These are phyloP conservation scores for Lepus townsendii DNA, from an alignment of 2,797 vertebrate species.

Conservation along the genomic window DNA sequence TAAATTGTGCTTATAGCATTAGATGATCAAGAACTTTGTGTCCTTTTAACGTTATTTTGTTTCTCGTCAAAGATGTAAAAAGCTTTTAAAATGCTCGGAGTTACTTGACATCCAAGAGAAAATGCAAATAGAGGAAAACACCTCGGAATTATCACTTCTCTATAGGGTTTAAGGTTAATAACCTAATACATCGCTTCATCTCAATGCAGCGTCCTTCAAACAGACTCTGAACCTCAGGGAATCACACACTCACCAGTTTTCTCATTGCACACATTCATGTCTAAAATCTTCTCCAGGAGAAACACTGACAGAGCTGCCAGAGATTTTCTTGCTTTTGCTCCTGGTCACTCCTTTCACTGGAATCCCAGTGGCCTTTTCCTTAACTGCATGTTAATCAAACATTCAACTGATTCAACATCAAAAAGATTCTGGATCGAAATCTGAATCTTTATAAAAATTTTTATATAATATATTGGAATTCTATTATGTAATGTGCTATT, in stretches of 20 bases:
- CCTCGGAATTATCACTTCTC: conserved; percentile 62
- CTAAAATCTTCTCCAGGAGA: conserved; percentile 17
- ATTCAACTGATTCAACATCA: conserved; percentile 17
- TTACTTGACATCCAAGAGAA: conserved; percentile 53
- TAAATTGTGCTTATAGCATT: conserved; percentile 42
- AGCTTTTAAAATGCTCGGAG: conserved; percentile 40
- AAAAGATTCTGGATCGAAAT: conserved; percentile 16
- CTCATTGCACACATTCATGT: conserved; percentile 31
- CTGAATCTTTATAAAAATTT: not conserved
- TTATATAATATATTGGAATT: conserved; percentile 22
- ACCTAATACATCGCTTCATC: not conserved
- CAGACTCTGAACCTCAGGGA: conserved; percentile 7
- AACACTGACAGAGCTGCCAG: not conserved
- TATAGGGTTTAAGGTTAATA: conserved; percentile 16
- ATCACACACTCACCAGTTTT: not conserved
- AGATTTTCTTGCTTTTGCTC: not conserved
- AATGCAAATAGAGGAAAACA: conserved; percentile 58
- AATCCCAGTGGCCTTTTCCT: not conserved
- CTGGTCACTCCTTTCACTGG: conserved; percentile 1
- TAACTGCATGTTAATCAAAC: not conserved
- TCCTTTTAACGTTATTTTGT: conserved; percentile 45
- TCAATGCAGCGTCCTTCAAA: conserved; percentile 13
- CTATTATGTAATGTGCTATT: not conserved
- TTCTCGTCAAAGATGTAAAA: conserved; percentile 64
- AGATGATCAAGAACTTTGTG: conserved; percentile 12